Base-by-base conservation (phyloP, 1,140 invertebrate species). In the Drosophila rhopaloa region DNA sequence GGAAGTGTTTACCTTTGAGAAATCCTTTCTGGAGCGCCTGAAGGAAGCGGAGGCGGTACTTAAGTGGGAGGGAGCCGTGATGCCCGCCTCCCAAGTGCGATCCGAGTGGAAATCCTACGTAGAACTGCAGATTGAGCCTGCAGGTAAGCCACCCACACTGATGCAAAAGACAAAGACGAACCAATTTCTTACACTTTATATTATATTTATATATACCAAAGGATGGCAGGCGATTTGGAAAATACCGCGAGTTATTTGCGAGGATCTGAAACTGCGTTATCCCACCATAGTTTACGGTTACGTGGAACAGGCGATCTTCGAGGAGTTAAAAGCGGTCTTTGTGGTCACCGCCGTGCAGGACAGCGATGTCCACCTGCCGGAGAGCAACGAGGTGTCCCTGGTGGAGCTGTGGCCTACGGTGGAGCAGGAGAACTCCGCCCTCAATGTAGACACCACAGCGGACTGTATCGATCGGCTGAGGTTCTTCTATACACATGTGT, bases 211-310 rank as follows among this genome's bases (percentile, higher is more conserved):
- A 76, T 14, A 27, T 46, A 32, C 11, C 55, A n/a, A 57, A 71
- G 94, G 94, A 5, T 95, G 95, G 95, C 93, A 94, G 81, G 94
- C 94, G 2, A 73, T 95, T 19, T 95, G 95, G 95, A 95, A 95
- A 89, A 94, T 95, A 67, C 93, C 94, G 14, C 92, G 94, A 7
- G 67, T 93, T 6, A 94, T 93, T 19, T 95, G 95, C 50, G 93
- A 95, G 79, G 92, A 93, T 27, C 92, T 94, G 0, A 91, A 94
- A 50, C 92, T 95, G 13, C 93, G 93, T 11, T 95, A 94, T 92
- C 95, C 95, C 0, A 94, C 94, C 0, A 93, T 95, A 16, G 94
- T 95, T 13, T 91, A 93, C 24, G 94, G 95, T 1, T 93, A 93
- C 58, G 93, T 95, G 1, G 90, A 94, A 47, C 83, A 93, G 71